Evolutionary conservation across 2,113 vertebrate species (phyloP), one percentile per base, ranked within the genome.

Genomic region (Fulmarus glacialis): DNA sequence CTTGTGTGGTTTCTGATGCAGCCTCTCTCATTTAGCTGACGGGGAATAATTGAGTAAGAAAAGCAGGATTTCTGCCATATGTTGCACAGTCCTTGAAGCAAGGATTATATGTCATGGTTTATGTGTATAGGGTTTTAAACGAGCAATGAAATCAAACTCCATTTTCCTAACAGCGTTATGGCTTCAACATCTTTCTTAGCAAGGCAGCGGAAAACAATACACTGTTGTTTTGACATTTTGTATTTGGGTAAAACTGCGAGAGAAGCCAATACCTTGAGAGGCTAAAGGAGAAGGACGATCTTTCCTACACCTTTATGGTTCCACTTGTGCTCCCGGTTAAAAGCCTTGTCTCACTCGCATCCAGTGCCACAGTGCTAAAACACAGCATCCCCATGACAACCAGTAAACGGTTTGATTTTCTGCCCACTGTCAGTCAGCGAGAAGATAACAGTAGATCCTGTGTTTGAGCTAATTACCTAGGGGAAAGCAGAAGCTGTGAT

Each of bases 351-450:
- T 98, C 96, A 8, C 98, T 98, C 63, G 79, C 96, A 50, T 98
- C 96, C 71, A 99, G 96, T 42, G 98, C 98, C 98, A 99, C 98
- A 9, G 98, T 91, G 87, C 98, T 98, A 94, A 98, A 72, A 98
- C 97, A 98, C 98, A 20, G 98, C 97, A 30, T 98, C 97, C 70
- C 99, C 98, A 95, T 99, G 99, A 97, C 99, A 99, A 98, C 98
- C 82, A n/a, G 96, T 92, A 94, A 99, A 99, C 77, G 97, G 98
- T 91, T 97, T 98, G 98, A 98, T 98, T 98, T 98, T 99, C 97
- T 99, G 98, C 97, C 99, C 99, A 8, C 98, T 98, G 97, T 98
- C 98, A 95, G 98, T 97, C 94, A 98, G 98, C 99, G 98, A 99
- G 97, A 97, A 98, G 92, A 96, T 98, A 96, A 99, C 97, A 73